Percentiles rank a stretch among this genome's conserved stretches.
phyloP scores from a whole-genome alignment of 2,113 vertebrate genomes.

The Poecile atricapillus region DNA sequence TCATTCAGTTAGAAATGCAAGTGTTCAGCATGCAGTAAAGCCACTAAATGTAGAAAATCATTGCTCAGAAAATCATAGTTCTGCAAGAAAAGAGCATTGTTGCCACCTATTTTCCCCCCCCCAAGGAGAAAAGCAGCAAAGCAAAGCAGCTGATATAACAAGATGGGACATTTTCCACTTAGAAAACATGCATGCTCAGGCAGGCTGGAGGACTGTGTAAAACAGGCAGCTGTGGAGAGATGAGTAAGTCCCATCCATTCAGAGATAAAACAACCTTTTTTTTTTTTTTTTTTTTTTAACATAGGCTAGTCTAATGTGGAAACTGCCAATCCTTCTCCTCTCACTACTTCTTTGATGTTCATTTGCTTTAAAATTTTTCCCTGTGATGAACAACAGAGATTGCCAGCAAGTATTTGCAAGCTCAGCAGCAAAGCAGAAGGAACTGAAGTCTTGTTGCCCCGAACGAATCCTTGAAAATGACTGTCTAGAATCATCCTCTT shows the following conservation, averaged over 20 bases:
- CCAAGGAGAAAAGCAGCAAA: not conserved
- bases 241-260: constrained; percentile 32
- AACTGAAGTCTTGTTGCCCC: not conserved
- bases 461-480: not conserved
- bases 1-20: not conserved
- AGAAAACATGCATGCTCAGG: constrained; percentile 44
- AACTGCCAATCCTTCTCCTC: constrained; percentile 13
- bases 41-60: not conserved
- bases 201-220: constrained; percentile 45
- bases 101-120: not conserved
- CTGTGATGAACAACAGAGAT: constrained; percentile 45
- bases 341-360: constrained; percentile 43
- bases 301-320: constrained; percentile 4
- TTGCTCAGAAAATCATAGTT: not conserved
- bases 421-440: constrained; percentile 15
- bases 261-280: not conserved
- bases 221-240: constrained; percentile 31
- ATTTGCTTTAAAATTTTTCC: constrained; percentile 34
- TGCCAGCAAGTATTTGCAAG: constrained; percentile 31
- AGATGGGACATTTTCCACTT: constrained; percentile 24
- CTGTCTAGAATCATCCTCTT: not conserved
- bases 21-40: not conserved
- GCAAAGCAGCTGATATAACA: constrained; percentile 17
- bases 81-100: not conserved
- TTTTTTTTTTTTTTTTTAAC: not conserved